phyloP scores from a whole-genome alignment of 1,140 invertebrate genomes.

The Lithobius niger region DNA sequence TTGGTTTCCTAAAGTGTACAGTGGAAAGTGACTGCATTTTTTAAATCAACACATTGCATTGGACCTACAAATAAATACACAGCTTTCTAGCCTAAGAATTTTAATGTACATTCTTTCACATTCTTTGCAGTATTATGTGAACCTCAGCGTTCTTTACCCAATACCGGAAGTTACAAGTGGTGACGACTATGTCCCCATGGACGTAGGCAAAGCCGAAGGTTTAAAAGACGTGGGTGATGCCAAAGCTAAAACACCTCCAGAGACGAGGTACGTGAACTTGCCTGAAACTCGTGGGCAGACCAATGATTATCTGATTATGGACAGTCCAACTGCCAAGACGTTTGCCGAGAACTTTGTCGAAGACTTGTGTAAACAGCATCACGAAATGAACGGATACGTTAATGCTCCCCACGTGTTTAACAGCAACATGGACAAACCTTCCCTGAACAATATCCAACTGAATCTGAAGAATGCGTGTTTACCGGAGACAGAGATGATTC shows the following conservation, averaged over 20 bases:
- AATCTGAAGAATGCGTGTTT: neutral
- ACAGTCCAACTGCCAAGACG: neutral
- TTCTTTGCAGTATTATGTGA: constrained; percentile 1
- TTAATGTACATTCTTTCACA: no score
- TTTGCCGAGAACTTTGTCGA: neutral
- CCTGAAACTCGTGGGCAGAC: neutral
- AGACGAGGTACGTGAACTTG: neutral
- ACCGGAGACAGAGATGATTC: neutral
- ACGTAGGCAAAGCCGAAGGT: neutral
- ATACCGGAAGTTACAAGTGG: neutral
- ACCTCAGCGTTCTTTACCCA: constrained; percentile 1
- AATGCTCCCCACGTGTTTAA: neutral
- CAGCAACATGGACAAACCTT: neutral
- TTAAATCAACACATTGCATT: no score
- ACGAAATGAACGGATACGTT: neutral
- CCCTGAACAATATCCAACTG: neutral
- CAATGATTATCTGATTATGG: constrained; percentile 4
- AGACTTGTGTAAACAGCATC: neutral
- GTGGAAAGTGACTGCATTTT: no score
- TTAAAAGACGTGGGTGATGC: neutral
- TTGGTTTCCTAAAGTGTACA: no score
- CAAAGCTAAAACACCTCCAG: neutral
- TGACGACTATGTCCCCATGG: neutral
- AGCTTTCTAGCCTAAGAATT: no score
- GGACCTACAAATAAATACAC: no score